Evolutionary conservation across 2,888 invertebrate genomes (phyloP).

Genomic region (Plemyria rubiginata): DNA sequence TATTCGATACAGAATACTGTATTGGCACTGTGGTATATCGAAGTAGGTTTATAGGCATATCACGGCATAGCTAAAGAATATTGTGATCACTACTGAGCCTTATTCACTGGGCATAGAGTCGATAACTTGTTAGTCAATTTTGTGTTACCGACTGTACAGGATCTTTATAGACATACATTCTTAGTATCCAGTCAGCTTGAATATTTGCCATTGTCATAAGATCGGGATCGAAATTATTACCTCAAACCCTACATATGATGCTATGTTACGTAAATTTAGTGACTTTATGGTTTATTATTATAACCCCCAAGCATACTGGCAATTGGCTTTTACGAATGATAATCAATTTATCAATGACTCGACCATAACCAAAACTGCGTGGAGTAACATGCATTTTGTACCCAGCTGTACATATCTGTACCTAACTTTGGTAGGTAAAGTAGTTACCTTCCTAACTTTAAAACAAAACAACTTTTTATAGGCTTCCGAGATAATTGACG

Average conservation of each 20-base stretch:
- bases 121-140: constrained; percentile 1
- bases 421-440: no score
- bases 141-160: constrained; percentile 11
- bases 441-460: no score
- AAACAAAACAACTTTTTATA: neutral
- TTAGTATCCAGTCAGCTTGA: constrained; percentile 32
- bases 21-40: no score
- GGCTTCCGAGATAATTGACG: no score
- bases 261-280: neutral
- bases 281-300: neutral
- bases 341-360: constrained; percentile 1
- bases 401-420: no score
- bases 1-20: neutral
- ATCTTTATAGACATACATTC: constrained; percentile 33
- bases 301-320: neutral
- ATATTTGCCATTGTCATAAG: constrained; percentile 32
- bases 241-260: neutral
- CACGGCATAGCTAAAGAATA: neutral
- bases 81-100: neutral
- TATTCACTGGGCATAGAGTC: constrained; percentile 9
- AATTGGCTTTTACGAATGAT: neutral
- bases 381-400: no score
- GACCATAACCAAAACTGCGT: neutral
- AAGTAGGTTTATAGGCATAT: neutral
- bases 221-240: constrained; percentile 1